Base-by-base conservation (phyloP, 2,797 vertebrate species). In the Borostomias antarcticus region DNA sequence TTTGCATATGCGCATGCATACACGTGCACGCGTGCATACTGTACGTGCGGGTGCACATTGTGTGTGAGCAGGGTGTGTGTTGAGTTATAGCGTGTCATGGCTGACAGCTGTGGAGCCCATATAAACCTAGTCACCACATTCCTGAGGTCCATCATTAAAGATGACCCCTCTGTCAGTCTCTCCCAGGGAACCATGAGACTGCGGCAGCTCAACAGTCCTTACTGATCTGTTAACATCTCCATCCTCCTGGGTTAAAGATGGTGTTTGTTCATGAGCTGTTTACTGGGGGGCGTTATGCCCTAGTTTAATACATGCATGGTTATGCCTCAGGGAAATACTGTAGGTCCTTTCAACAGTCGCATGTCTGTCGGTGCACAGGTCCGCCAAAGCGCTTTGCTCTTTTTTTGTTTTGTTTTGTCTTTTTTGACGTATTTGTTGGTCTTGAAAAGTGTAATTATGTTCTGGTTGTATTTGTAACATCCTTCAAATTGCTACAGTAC, bases 101-200 rank as follows among this genome's bases (percentile, higher is more conserved):
- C 74, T 88, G 85, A 88, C 91, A 89, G 85, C 88, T 89, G 87
- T 82, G 76, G 76, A 81, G 85, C 83, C 77, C 79, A 83, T 82
- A 83, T 86, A 89, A 90, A 91, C 79, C 37, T 56, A 66, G 69
- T 80, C 70, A 66, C 66, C 65, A 29, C 90, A 92, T 92, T 91
- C 90, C 84, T 84, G 37, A 61, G 56, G 72, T 70, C 65, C 26
- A 66, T 76, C 72, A 53, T 87, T 84, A 86, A 88, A 89, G 63
- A 62, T 77, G 86, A 87, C 82, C 86, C 62, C 33, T 1, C 68
- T 74, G 19, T 10, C 25, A 35, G 10, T 10, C n/a, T 10, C 56
- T 19, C 19, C 35, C 59, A 51, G 17, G 32, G 43, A 47, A 0
- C n/a, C n/a, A n/a, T n/a, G n/a, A n/a, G n/a, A n/a, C n/a, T n/a